phyloP scores from a whole-genome alignment of 2,888 invertebrate genomes.

The Oxytorus armatus region DNA sequence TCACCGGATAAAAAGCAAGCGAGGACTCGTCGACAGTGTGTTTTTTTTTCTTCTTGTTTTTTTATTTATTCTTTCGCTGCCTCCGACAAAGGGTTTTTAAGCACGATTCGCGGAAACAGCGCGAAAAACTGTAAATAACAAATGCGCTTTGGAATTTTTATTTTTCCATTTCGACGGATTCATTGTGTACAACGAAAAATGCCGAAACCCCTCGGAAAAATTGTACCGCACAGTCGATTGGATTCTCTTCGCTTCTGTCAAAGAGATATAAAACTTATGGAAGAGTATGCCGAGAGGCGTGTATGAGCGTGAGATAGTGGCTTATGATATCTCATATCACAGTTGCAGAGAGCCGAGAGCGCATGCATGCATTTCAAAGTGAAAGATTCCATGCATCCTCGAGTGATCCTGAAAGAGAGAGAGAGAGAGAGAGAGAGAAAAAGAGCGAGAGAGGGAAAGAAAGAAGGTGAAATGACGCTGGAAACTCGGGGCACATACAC shows the following conservation, averaged over 20 bases:
- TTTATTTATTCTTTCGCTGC: not conserved
- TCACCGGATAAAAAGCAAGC: not conserved
- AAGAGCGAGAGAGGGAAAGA: conserved; percentile 9
- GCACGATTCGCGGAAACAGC: not conserved
- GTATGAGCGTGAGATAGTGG: conserved; percentile 43
- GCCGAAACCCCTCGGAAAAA: conserved; percentile 19
- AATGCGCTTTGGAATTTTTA: conserved; percentile 17
- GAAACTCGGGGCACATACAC: conserved; percentile 52
- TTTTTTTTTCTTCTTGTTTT: conserved; percentile 12
- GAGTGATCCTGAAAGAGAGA: conserved; percentile 59
- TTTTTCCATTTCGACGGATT: conserved; percentile 8
- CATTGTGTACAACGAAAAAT: conserved; percentile 15
- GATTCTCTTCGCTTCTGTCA: conserved; percentile 50
- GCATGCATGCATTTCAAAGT: conserved; percentile 65
- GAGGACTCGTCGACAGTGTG: not conserved
- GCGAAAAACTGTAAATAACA: conserved; percentile 14
- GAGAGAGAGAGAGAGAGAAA: conserved; percentile 1
- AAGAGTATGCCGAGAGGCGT: conserved; percentile 11
- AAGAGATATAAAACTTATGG: conserved; percentile 45
- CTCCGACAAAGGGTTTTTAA: conserved; percentile 1
- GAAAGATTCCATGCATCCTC: conserved; percentile 72
- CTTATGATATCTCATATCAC: conserved; percentile 63
- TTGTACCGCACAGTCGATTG: conserved; percentile 53
- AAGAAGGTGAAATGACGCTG: conserved; percentile 39
- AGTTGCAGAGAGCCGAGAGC: conserved; percentile 43